Evolutionary conservation across 1,140 invertebrate species (phyloP), one percentile per base, ranked within the genome.

Genomic region (Tachypleus tridentatus): DNA sequence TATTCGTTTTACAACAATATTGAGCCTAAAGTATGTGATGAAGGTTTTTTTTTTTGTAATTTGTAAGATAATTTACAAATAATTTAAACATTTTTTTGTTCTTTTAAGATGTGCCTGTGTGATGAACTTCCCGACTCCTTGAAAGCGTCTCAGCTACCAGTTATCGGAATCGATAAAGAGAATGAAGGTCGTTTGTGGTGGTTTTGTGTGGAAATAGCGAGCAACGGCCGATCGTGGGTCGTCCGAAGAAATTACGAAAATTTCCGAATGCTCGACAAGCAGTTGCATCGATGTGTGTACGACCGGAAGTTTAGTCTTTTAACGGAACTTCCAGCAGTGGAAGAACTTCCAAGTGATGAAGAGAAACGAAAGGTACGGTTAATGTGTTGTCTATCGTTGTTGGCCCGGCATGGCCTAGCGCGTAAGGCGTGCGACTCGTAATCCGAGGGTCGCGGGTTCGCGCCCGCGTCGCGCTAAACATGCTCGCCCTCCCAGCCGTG

Each of bases 221-320:
- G 67, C 62, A 85, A 86, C 70, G 52, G 60, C 3, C 63, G 64
- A 48, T 64, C 51, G 47, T 71, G 70, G 70, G 61, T 66, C 5
- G 61, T 71, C 4, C 58, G 70, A 47, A 53, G 70, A 48, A 62
- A 61, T 9, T 49, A 65, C 29, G 88, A 91, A 62, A 92, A 97
- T 78, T 90, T 97, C 74, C 82, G 86, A 61, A 87, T 89, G 80
- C 82, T 98, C 49, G 94, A 98, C 75, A 83, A 87, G 68, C 93
- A 97, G 79, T 78, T 97, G 70, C 94, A 98, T 76, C 86, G 88
- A 67, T 98, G 95, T 76, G 93, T 97, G 71, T 97, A 92, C 77
- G 93, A 97, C 77, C 81, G 95, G 59, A 93, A 93, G 76, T 93
- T 95, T 61, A 67, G 66, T 47, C 50, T 58, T 11, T 58, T 70